Evolutionary conservation across 2,113 vertebrate species (phyloP).

Genomic region (Polypterus bichir): DNA sequence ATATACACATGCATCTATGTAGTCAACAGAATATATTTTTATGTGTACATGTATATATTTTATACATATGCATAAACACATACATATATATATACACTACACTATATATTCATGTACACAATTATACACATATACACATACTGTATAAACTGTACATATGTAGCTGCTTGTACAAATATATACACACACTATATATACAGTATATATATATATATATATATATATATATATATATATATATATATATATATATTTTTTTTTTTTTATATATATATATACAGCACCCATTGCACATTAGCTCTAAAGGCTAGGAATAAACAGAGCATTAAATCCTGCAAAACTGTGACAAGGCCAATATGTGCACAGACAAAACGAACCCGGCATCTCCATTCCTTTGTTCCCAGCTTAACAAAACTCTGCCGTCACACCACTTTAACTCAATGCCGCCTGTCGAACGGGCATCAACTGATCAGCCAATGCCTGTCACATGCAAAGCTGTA

Average conservation of each 20-base stretch:
- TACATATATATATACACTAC: no score
- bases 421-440: slow-evolving; percentile 95
- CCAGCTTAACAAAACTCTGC: slow-evolving; percentile 97
- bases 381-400: slow-evolving; percentile 87
- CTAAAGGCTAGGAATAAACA: slow-evolving; percentile 88
- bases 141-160: no score
- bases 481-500: slow-evolving; percentile 66
- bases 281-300: slow-evolving; percentile 70
- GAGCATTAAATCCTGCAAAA: slow-evolving; percentile 94
- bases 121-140: no score
- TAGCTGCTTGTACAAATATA: no score
- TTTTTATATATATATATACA: slow-evolving; percentile 29
- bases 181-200: no score
- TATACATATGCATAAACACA: no score
- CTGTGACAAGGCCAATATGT: slow-evolving; percentile 81
- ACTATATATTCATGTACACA: no score
- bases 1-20: no score
- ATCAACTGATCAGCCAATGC: slow-evolving; percentile 80
- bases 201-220: no score
- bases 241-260: slow-evolving; percentile 1
- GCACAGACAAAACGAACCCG: slow-evolving; percentile 67
- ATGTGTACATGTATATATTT: no score
- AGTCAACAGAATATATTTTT: no score
- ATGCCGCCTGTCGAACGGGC: slow-evolving; percentile 84
- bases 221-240: neutral